Evolutionary conservation across 2,797 vertebrate species (phyloP).

Genomic region (Heterohyrax brucei): DNA sequence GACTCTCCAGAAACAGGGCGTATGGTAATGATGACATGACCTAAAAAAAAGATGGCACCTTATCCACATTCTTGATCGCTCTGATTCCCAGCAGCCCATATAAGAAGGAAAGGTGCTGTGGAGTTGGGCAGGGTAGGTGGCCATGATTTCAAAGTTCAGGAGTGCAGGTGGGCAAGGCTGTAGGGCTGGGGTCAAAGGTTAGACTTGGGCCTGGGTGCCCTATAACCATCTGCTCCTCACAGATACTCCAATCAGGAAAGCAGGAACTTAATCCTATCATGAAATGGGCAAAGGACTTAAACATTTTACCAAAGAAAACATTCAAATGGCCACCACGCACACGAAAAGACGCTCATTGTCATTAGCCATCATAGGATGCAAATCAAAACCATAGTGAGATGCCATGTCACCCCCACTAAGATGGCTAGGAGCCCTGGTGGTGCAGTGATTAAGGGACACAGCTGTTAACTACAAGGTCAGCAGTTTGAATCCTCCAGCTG

Average conservation of each 20-base stretch:
- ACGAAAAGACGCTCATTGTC: too few relatives aligned
- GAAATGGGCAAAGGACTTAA: too few relatives aligned
- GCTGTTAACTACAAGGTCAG: too few relatives aligned
- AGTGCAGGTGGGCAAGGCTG: accelerated
- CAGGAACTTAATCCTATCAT: neutral
- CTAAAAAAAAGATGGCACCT: neutral
- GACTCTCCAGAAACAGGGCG: neutral
- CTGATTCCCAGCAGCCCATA: neutral
- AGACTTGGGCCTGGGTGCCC: neutral
- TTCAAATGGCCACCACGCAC: too few relatives aligned
- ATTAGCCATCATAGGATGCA: too few relatives aligned
- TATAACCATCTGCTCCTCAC: neutral
- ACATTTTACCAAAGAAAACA: too few relatives aligned
- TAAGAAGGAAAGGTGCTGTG: neutral
- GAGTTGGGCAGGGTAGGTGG: neutral
- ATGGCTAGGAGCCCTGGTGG: too few relatives aligned
- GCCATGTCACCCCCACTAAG: too few relatives aligned
- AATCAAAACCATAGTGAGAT: too few relatives aligned
- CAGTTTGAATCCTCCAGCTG: too few relatives aligned
- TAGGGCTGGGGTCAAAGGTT: neutral
- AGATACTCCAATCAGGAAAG: conserved; percentile 29
- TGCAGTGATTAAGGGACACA: too few relatives aligned
- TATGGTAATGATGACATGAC: neutral
- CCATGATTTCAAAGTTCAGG: neutral
- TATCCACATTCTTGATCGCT: neutral